A percentile compares a stretch with the other conserved stretches of the same genome.
These are phyloP conservation scores for Bimastos eiseni DNA, from an alignment of 2,888 invertebrate species.

Conservation along the genomic window DNA sequence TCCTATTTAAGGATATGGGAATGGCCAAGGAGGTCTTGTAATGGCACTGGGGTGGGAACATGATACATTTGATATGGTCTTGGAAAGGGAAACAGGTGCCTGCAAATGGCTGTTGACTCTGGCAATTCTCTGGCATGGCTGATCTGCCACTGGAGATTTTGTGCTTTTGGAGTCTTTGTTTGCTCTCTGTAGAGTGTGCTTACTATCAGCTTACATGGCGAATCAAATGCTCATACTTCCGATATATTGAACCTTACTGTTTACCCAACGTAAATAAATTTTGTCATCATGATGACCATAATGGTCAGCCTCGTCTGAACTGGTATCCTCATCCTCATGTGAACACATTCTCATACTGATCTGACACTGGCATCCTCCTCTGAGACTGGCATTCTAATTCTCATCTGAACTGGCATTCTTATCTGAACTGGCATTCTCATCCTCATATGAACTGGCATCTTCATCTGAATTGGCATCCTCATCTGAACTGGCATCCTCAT, in stretches of 20 bases:
- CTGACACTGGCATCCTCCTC: too few relatives aligned
- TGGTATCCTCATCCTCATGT: too few relatives aligned
- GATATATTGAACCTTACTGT: neutral
- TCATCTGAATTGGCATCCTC: too few relatives aligned
- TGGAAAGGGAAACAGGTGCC: neutral
- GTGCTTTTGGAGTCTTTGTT: neutral
- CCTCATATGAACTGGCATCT: too few relatives aligned
- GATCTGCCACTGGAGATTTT: neutral
- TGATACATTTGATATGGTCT: neutral
- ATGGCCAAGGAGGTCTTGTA: too few relatives aligned
- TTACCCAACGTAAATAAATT: neutral
- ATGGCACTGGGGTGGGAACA: too few relatives aligned
- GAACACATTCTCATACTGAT: too few relatives aligned
- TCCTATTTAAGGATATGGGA: neutral
- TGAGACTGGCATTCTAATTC: too few relatives aligned
- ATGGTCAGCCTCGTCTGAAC: too few relatives aligned
- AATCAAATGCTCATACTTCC: neutral
- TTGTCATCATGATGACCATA: neutral
- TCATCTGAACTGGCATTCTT: too few relatives aligned
- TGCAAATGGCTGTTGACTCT: neutral
- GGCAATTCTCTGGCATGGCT: neutral
- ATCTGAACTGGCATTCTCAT: too few relatives aligned
- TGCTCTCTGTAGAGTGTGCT: neutral
- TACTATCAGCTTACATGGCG: neutral
- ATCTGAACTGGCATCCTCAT: too few relatives aligned